Base-by-base conservation (phyloP, 2,113 vertebrate species). In the Pachycephala philippinensis region DNA sequence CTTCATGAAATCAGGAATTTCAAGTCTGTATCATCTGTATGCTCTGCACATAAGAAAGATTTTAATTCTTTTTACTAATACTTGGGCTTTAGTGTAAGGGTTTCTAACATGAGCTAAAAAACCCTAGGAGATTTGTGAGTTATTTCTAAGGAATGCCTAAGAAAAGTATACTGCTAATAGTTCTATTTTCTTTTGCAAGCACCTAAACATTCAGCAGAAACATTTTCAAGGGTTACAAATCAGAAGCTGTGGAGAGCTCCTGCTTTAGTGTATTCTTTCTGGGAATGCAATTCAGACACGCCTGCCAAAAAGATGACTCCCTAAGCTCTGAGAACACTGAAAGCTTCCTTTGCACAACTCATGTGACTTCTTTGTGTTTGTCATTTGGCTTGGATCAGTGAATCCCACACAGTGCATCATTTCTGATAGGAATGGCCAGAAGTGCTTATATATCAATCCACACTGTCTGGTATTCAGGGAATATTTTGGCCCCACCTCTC, bases 311-410 rank as follows among this genome's bases (percentile, higher is more conserved):
- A 92, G 85, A 95, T 76, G 86, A 93, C 57, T 69, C 70, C 75
- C 91, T 52, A 52, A 95, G 90, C 90, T 86, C 83, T 23, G 85
- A 92, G 76, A 92, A 57, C 56, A 75, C 80, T 45, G 65, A 94
- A 79, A 96, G 69, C 92, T 93, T 96, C 96, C 90, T 90, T 90
- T 92, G 69, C 90, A 87, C 57, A 90, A 96, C 92, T 90, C 93
- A 54, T 93, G 79, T 84, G 92, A 92, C 78, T 93, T 96, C 93
- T 94, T 96, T 93, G 87, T 91, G 87, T 86, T 96, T 94, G 90
- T 92, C 88, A 89, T 91, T 94, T 94, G 92, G 72, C 89, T 95
- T 95, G 95, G 72, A 93, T 93, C 90, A 94, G 69, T 86, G 92
- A 95, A 87, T 82, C 61, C 65, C 86, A 82, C 95, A 92, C 84